A percentile compares a stretch with the other conserved stretches of the same genome.
Evolutionary conservation across 2,797 vertebrate species (phyloP).

Genomic region (Spinibarbus caldwelli): DNA sequence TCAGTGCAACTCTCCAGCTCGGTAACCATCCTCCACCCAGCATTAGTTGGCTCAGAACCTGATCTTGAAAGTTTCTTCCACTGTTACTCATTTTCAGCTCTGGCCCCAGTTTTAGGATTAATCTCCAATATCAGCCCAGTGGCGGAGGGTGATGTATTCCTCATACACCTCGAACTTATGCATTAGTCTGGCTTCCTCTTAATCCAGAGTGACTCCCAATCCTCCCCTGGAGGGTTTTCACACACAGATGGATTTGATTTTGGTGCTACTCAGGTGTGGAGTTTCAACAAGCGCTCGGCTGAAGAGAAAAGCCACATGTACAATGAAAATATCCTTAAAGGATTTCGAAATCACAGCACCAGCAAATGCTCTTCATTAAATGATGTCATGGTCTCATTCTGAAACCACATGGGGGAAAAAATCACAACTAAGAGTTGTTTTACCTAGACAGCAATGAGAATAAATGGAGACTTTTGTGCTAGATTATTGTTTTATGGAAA

Average conservation of each 20-base stretch:
- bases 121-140: slow-evolving; percentile 53
- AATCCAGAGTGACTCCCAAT: slow-evolving; percentile 46
- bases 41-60: slow-evolving; percentile 35
- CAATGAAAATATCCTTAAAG: slow-evolving; percentile 3
- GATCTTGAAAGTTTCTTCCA: slow-evolving; percentile 50
- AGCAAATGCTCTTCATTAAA: not conserved
- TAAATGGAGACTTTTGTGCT: not conserved
- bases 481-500: not conserved
- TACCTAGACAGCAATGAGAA: not conserved
- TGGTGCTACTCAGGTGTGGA: slow-evolving; percentile 36
- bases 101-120: slow-evolving; percentile 44
- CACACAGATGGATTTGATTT: slow-evolving; percentile 56
- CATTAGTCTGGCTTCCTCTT: slow-evolving; percentile 44
- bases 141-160: slow-evolving; percentile 46
- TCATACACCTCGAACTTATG: slow-evolving; percentile 32
- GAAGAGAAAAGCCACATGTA: slow-evolving; percentile 28
- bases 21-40: slow-evolving; percentile 16
- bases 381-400: slow-evolving; percentile 9
- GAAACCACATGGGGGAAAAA: not conserved
- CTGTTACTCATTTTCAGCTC: slow-evolving; percentile 33
- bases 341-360: slow-evolving; percentile 35
- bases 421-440: not conserved
- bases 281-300: slow-evolving; percentile 1
- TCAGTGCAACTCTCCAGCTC: slow-evolving; percentile 19
- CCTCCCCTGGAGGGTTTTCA: slow-evolving; percentile 38